Conservation (phyloP, 2,888 invertebrate genomes). For the Oxytorus armatus region DNA sequence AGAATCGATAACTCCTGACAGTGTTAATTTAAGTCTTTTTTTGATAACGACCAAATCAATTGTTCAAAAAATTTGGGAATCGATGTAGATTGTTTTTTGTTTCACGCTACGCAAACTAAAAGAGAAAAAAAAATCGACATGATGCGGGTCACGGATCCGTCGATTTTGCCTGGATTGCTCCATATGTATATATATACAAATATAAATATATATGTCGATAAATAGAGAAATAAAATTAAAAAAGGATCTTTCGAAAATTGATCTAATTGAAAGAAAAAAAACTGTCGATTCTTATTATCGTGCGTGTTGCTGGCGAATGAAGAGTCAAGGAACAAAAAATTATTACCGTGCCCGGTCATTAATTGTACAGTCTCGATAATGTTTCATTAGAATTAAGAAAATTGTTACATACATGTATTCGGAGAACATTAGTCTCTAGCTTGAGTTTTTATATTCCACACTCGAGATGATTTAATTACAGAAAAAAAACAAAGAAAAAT, state of each 20-base stretch:
- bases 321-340: conserved; percentile 26
- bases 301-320: conserved; percentile 40
- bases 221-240: conserved; percentile 49
- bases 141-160: not conserved
- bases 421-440: conserved; percentile 68
- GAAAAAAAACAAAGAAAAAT: conserved; percentile 11
- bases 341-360: conserved; percentile 44
- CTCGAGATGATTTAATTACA: conserved; percentile 62
- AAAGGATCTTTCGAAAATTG: conserved; percentile 50
- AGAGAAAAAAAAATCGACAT: not conserved
- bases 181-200: conserved; percentile 75
- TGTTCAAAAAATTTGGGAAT: not conserved
- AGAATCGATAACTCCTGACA: no score
- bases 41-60: not conserved
- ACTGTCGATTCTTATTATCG: conserved; percentile 63
- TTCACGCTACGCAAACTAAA: not conserved
- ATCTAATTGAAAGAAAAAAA: conserved; percentile 39
- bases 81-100: no score
- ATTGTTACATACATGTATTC: conserved; percentile 68
- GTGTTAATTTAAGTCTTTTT: no score
- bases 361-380: conserved; percentile 64
- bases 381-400: conserved; percentile 59
- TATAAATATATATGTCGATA: conserved; percentile 65
- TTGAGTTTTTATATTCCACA: conserved; percentile 73
- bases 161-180: conserved; percentile 1